phyloP scores from a whole-genome alignment of 2,113 vertebrate species.

The Upupa epops region DNA sequence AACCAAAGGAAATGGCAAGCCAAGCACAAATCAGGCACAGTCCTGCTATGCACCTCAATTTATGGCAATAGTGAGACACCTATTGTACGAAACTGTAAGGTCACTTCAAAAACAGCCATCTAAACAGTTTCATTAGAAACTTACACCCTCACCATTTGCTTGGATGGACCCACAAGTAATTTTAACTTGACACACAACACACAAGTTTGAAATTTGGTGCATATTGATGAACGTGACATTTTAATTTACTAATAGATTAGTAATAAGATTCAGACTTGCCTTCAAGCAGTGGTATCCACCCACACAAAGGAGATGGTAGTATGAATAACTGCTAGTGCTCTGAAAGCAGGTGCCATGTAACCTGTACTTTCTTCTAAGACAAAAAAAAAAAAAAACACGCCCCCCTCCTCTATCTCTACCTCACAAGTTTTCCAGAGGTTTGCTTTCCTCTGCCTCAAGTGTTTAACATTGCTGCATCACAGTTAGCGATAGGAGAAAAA shows the following conservation, averaged over 20 bases:
- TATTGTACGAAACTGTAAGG: slow-evolving; percentile 43
- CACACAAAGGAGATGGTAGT: too few species aligned
- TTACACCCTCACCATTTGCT: background rate
- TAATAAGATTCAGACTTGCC: too few species aligned
- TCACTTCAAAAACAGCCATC: background rate
- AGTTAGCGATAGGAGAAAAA: background rate
- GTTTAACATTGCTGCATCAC: background rate
- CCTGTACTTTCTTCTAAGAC: too few species aligned
- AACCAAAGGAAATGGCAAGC: background rate
- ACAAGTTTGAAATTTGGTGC: background rate
- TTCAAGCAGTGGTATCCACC: too few species aligned
- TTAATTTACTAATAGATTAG: too few species aligned
- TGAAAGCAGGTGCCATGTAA: too few species aligned
- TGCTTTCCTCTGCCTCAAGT: too few species aligned
- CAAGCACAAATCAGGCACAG: background rate
- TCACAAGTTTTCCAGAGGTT: too few species aligned
- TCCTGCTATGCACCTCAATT: background rate
- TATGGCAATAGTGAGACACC: slow-evolving; percentile 61
- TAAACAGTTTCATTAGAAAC: background rate
- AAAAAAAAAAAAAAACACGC: too few species aligned
- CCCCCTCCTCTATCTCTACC: too few species aligned
- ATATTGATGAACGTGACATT: background rate
- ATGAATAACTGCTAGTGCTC: too few species aligned
- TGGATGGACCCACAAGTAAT: background rate
- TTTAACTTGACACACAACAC: background rate